A percentile compares a stretch with the other conserved stretches of the same genome.
Evolutionary conservation across 2,797 vertebrate genomes (phyloP).

Genomic region (Macropodus opercularis): DNA sequence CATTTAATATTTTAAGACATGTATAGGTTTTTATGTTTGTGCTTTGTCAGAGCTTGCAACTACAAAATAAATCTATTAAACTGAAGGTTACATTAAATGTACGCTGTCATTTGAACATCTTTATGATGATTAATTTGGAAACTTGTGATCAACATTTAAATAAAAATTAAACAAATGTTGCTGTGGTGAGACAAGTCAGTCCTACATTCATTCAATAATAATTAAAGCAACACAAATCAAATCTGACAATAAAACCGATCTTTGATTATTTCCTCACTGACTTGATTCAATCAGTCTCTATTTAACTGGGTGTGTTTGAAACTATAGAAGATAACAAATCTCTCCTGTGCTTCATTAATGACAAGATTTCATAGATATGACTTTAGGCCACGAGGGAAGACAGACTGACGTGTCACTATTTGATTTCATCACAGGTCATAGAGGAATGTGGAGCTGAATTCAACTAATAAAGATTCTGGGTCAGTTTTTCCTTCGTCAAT

Average conservation of each 20-base stretch:
- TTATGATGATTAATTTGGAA: background rate
- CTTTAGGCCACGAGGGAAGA: slow-evolving; percentile 51
- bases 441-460: background rate
- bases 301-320: slow-evolving; percentile 57
- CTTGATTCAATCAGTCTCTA: slow-evolving; percentile 36
- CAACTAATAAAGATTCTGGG: slow-evolving; percentile 8
- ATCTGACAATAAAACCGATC: background rate
- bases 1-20: background rate
- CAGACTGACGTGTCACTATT: slow-evolving; percentile 84
- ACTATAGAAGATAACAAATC: slow-evolving; percentile 43
- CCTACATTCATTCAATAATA: background rate
- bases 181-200: background rate
- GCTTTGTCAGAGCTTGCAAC: too few species aligned
- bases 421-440: slow-evolving; percentile 74
- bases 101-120: too few species aligned
- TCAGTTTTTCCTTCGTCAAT: background rate
- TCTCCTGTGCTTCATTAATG: slow-evolving; percentile 34
- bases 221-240: background rate
- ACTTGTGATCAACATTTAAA: background rate
- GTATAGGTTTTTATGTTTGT: too few species aligned
- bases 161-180: too few species aligned
- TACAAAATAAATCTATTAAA: too few species aligned
- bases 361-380: slow-evolving; percentile 35
- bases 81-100: background rate
- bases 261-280: background rate